Base-by-base conservation (phyloP, 2,797 vertebrate species). In the Peromyscus aztecus region DNA sequence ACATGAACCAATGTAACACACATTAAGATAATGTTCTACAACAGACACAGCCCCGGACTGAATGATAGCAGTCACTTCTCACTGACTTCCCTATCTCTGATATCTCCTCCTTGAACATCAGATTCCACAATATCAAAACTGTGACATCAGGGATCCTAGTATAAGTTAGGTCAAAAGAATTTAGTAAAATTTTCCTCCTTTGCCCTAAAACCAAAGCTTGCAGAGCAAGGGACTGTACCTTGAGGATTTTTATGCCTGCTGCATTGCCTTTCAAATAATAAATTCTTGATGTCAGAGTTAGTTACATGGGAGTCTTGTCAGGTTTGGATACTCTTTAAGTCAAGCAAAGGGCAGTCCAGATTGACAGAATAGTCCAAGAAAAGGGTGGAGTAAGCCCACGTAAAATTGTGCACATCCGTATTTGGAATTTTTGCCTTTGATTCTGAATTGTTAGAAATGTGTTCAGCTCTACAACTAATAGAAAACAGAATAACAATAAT, bases 371-470 rank as follows among this genome's bases (percentile, higher is more conserved):
- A 77, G 85, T 86, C 65, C 40, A 43, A 55, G 29, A 84, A 85
- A 65, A 82, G 13, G 29, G 29, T 46, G 5, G 0, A 19, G 6
- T 73, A 88, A 31, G 67, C n/a, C 75, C 31, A 57, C 17, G 6
- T 27, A 77, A 94, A 94, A 86, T 40, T 89, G 85, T 83, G 55
- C 73, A 67, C 85, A 81, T 16, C 40, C 24, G 92, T 37, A 94
- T 59, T 71, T 77, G 46, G 14, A 81, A 46, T 59, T 73, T 75
- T 77, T 94, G 46, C 29, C 71, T 84, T 90, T 77, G 31, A 73
- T 85, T 95, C 73, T 91, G 13, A 94, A 89, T 67, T 96, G 23
- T 94, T 86, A 89, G 67, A 67, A 89, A 80, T 59, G 29, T 96
- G 11, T 63, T 78, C 69, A 89, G 37, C n/a, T 67, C 31, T 95